Evolutionary conservation across 2,113 vertebrate species (phyloP).

Genomic region (Sporophila hypoxantha): DNA sequence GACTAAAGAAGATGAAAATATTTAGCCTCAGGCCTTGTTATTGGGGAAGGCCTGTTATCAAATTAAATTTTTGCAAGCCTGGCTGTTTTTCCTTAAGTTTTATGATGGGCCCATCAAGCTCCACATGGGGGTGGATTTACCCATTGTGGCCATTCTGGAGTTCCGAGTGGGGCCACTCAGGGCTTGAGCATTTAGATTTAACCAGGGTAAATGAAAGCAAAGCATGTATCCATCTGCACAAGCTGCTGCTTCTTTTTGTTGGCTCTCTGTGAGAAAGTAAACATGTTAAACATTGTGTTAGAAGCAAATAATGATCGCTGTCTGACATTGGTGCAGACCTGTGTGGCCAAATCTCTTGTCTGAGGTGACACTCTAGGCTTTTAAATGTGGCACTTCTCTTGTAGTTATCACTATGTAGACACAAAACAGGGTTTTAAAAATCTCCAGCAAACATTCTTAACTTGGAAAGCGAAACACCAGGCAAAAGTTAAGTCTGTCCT

Average conservation of each 20-base stretch:
- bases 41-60: neutral
- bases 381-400: neutral
- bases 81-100: neutral
- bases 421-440: neutral
- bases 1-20: neutral
- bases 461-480: neutral
- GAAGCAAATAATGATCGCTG: neutral
- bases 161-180: rapidly evolving
- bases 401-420: neutral
- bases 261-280: neutral
- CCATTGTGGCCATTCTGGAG: rapidly evolving
- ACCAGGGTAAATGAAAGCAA: neutral
- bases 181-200: neutral
- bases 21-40: neutral
- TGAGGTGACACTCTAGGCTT: neutral
- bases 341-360: neutral
- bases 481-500: neutral
- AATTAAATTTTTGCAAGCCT: neutral
- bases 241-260: neutral
- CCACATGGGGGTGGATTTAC: neutral
- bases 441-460: neutral
- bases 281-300: neutral
- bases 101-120: rapidly evolving
- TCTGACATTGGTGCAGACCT: neutral
- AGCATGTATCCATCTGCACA: neutral